A percentile compares a stretch with the other conserved stretches of the same genome.
These are phyloP conservation scores for Tautogolabrus adspersus DNA, from an alignment of 2,113 vertebrate species.

Conservation along the genomic window DNA sequence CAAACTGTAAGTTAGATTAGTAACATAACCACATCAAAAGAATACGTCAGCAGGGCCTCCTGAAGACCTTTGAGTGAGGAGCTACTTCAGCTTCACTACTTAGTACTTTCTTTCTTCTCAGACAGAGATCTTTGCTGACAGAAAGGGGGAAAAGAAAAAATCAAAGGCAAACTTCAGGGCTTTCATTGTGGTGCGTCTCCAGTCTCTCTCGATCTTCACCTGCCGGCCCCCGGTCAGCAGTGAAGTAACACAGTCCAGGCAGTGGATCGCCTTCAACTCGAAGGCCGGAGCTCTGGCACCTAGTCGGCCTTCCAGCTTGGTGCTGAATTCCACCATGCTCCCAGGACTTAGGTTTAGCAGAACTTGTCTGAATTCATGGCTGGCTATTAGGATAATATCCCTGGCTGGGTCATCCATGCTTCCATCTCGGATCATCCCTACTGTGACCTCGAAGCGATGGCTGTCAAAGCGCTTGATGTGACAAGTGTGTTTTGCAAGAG, in stretches of 20 bases:
- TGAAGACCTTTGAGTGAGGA: neutral
- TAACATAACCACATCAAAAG: neutral
- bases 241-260: conserved; percentile 90
- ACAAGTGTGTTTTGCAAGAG: conserved; percentile 90
- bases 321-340: conserved; percentile 94
- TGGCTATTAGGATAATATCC: conserved; percentile 92
- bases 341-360: conserved; percentile 90
- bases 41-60: neutral
- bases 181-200: conserved; percentile 88
- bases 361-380: conserved; percentile 92
- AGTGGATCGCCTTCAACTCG: conserved; percentile 95
- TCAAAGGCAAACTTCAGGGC: conserved; percentile 95
- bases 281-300: conserved; percentile 92
- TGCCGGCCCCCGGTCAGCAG: conserved; percentile 85
- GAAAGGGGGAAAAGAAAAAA: conserved; percentile 96
- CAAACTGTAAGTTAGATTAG: neutral
- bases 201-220: conserved; percentile 94
- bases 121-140: conserved; percentile 84
- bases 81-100: neutral
- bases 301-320: conserved; percentile 92
- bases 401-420: conserved; percentile 83
- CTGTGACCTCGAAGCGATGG: conserved; percentile 92
- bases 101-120: conserved; percentile 28
- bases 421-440: conserved; percentile 86
- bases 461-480: conserved; percentile 95